Conservation (phyloP, 1,140 invertebrate species). For the Bombus ignitus region DNA sequence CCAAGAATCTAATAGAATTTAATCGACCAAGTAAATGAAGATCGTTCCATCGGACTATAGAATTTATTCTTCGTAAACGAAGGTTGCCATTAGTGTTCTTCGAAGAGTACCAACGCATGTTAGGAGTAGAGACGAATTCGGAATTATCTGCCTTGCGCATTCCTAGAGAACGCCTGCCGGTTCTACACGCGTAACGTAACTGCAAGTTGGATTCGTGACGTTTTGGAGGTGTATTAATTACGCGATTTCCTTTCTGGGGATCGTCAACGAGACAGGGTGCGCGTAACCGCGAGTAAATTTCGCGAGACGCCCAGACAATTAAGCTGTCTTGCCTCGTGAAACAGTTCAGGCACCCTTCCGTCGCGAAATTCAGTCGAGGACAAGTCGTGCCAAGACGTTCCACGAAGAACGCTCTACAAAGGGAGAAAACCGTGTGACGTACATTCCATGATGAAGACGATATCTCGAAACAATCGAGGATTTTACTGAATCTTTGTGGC, state of each 20-base stretch:
- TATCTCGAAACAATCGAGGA: neutral
- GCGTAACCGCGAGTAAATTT: constrained; percentile 60
- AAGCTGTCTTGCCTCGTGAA: constrained; percentile 46
- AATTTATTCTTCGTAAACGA: neutral
- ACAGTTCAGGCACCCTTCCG: constrained; percentile 16
- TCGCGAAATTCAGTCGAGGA: neutral
- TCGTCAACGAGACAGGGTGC: constrained; percentile 8
- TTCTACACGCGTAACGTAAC: too few species aligned
- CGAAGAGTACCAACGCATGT: neutral
- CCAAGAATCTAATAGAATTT: too few species aligned
- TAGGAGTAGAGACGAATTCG: neutral
- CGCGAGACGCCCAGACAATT: constrained; percentile 61
- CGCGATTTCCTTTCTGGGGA: constrained; percentile 27
- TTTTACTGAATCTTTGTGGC: neutral
- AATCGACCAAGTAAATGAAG: neutral
- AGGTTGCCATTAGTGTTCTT: constrained; percentile 9
- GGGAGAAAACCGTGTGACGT: neutral
- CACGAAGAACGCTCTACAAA: too few species aligned
- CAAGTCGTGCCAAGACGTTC: neutral
- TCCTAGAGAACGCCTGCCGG: constrained; percentile 9
- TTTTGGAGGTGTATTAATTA: constrained; percentile 63
- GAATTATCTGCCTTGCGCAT: constrained; percentile 32
- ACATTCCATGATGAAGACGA: neutral
- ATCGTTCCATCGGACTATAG: neutral
- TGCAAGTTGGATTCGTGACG: constrained; percentile 17